Percentiles rank a stretch among this genome's conserved stretches.
Conservation (phyloP, 2,113 vertebrate species). For the Sminthopsis crassicaudata region DNA sequence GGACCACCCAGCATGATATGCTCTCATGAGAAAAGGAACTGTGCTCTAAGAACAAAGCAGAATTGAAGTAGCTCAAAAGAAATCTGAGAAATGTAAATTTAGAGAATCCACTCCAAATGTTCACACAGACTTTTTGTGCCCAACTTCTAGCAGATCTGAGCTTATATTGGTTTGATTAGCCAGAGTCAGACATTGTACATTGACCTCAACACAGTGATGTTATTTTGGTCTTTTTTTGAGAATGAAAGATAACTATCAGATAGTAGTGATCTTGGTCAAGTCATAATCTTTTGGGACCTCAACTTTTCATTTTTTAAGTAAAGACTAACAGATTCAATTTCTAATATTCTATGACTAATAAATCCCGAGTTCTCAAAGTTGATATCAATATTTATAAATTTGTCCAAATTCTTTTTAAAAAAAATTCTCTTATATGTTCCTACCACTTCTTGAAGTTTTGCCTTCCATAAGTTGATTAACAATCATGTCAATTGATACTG, state of each 20-base stretch:
- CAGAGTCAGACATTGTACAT: too few relatives aligned
- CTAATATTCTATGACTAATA: not conserved
- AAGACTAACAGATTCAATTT: not conserved
- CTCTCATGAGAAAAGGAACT: too few relatives aligned
- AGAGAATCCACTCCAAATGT: too few relatives aligned
- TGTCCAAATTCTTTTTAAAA: constrained; percentile 32
- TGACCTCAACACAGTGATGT: too few relatives aligned
- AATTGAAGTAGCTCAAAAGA: too few relatives aligned
- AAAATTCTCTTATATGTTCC: constrained; percentile 39
- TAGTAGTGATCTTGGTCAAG: not conserved
- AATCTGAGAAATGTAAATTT: too few relatives aligned
- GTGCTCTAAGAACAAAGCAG: too few relatives aligned
- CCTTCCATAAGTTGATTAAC: not conserved
- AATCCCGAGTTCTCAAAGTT: not conserved
- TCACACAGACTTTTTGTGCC: too few relatives aligned
- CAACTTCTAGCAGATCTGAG: too few relatives aligned
- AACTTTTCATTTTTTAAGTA: not conserved
- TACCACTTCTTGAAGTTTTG: not conserved
- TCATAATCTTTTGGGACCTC: not conserved
- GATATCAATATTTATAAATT: not conserved
- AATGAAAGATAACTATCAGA: not conserved
- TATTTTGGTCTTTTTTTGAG: too few relatives aligned
- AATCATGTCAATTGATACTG: not conserved
- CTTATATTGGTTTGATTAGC: too few relatives aligned
- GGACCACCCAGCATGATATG: too few relatives aligned